Evolutionary conservation across 2,888 invertebrate genomes (phyloP), one percentile per base, ranked within the genome.

Genomic region (Alentia gelatinosa): DNA sequence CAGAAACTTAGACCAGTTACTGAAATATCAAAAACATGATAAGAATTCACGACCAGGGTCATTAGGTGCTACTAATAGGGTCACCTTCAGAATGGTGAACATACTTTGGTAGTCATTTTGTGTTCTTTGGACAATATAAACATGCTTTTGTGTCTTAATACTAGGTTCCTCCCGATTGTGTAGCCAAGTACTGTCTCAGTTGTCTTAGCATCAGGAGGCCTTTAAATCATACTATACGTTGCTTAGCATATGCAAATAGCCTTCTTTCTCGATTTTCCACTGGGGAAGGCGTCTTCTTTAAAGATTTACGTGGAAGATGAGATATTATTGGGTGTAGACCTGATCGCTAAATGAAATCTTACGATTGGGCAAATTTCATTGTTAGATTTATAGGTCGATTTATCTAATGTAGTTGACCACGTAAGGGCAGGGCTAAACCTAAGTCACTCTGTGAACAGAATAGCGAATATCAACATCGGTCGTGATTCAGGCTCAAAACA

Each of bases 1-100:
- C n/a, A 84, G 83, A 84, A 90, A 63, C 63, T 84, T 90, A 79
- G 33, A 79, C 86, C 86, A 50, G 50, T 86, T 86, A 86, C 86
- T 86, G 86, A 86, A 79, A 79, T n/a, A 47, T 86, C 50, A 86
- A 86, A 37, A 83, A 83, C 39, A 83, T 40, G 19, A 83, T 83
- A 19, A 42, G 15, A 74, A 19, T 9, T 47, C 26, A 63, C 5
- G 7, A 79, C 79, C 37, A 23, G 39, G 30, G 35, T 39, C 4
- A 37, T 79, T 79, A 26, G 79, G 79, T 37, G 74, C 35, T 74
- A 9, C 5, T 26, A 35, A 23, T 79, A 39, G 35, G 12, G 79
- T 35, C 37, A 79, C 33, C 68, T 30, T 68, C 33, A 5, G 33
- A 30, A 68, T 68, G 30, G 68, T 68, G 68, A 4, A 26, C 30